Conservation (phyloP, 2,888 invertebrate species). For the Galerucella calmariensis region DNA sequence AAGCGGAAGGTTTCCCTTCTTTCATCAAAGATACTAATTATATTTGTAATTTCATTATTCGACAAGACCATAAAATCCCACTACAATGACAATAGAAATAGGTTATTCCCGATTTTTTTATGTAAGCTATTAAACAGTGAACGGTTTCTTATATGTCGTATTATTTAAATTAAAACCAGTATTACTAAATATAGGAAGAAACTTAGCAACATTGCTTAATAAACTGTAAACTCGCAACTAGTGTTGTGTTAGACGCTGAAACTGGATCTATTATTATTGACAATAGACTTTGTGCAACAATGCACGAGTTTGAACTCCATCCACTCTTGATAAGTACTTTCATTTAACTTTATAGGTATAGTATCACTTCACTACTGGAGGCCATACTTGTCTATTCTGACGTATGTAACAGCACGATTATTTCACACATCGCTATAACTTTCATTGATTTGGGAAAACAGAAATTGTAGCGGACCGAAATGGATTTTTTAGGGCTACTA, state of each 20-base stretch:
- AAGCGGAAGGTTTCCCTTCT: too few relatives aligned
- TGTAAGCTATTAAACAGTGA: too few relatives aligned
- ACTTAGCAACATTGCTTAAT: neutral
- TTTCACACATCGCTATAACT: neutral
- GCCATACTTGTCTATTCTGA: neutral
- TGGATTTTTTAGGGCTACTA: too few relatives aligned
- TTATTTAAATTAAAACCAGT: neutral
- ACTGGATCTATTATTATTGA: conserved; percentile 1
- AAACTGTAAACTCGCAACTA: conserved; percentile 1
- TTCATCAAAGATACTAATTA: too few relatives aligned
- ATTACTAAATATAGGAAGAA: neutral
- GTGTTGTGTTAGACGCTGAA: neutral
- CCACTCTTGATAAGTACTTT: conserved; percentile 11
- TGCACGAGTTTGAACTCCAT: conserved; percentile 17
- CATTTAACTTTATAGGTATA: conserved; percentile 10
- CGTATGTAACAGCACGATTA: neutral
- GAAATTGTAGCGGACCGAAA: too few relatives aligned
- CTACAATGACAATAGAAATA: too few relatives aligned
- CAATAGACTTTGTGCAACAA: conserved; percentile 8
- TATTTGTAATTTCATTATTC: too few relatives aligned
- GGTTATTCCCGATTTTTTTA: too few relatives aligned
- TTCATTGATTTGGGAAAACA: too few relatives aligned
- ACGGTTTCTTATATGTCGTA: too few relatives aligned
- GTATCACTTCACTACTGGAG: neutral
- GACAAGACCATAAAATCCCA: too few relatives aligned